Evolutionary conservation across 64 coral and sea anemone genomes (phyloP), one percentile per base, ranked within the genome.

Genomic region (Pocillopora verrucosa): DNA sequence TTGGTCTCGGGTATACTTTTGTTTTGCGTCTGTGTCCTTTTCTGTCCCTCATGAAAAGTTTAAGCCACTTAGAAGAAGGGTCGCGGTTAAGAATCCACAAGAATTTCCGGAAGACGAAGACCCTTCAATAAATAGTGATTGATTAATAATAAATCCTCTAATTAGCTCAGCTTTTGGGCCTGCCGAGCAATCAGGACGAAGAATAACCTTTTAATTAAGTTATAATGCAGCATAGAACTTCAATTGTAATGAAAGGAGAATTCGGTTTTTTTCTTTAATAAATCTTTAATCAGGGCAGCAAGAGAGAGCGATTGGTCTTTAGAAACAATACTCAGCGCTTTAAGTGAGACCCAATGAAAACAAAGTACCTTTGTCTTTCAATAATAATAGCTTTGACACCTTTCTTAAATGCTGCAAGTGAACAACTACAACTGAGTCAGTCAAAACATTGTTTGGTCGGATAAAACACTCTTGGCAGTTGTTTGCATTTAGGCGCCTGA

Each of bases 401-500:
- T 67, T 37, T 69, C 60, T 83, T 77, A 51, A 51, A 51, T 77
- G 75, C 75, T 20, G 19, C 16, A 34, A 67, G 14, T 83, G 80
- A 68, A 62, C 80, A 57, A 22, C 65, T 41, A 72, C 69, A 85
- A 85, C 20, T 72, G 17, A 1, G 64, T 51, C 82, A 83, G 82
- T 85, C 82, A 85, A 26, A 85, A 85, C 64, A 85, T 85, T 85
- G 64, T 85, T 85, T 72, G 34, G 82, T 38, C 82, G 82, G 82
- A 72, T 72, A 38, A 85, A 85, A 72, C n/a, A 85, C 68, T 85
- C 36, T 85, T 85, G 12, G 10, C 64, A 41, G 63, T 70, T 85
- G 82, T 85, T 85, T 85, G 82, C 82, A 10, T 25, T 57, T 41
- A 65, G 82, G 82, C 82, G 82, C 82, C 82, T 45, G 22, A 30